Base-by-base conservation (phyloP, 1,140 invertebrate species). In the Holcopasites calliopsidis region DNA sequence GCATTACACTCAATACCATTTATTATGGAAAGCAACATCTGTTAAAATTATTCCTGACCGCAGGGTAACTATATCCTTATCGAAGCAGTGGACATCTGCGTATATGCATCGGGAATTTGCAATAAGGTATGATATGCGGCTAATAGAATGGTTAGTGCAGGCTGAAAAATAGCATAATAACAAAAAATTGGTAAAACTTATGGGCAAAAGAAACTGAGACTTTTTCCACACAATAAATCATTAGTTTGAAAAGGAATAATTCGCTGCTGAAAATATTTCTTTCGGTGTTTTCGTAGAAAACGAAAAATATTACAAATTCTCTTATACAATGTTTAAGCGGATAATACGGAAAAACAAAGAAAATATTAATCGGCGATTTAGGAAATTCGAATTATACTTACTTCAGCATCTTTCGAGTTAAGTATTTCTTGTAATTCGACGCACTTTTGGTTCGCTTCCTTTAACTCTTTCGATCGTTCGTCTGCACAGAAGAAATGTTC, bases 351-450 rank as follows among this genome's bases (percentile, higher is more conserved):
- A 44, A 42, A n/a, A 26, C 23, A 60, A 38, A 35, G n/a, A 60
- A 38, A 60, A 35, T 60, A 38, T 8, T 60, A 21, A 58, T 58
- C 55, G 35, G 11, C 31, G 18, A 11, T n/a, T 42, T 61, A 7
- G 18, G 2, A 42, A 50, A 50, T 23, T 35, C 31, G 42, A 60
- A 55, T 57, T 57, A 47, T 84, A 88, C 91, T 92, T 82, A 95
- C 94, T 92, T 95, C 94, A 13, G 93, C 92, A 87, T 95, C 93
- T 88, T 94, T 94, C 7, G 91, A 90, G 57, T 91, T 92, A 50
- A 94, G 93, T 76, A 93, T 88, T 62, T 94, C 93, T 86, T 94
- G 92, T 55, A 95, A 88, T 84, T 94, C 92, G 69, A 92, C 91
- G 70, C 93, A 92, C 72, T 88, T 92, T 77, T 89, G 81, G 68